Conservation (phyloP, 2,113 vertebrate species). For the Smithornis capensis region DNA sequence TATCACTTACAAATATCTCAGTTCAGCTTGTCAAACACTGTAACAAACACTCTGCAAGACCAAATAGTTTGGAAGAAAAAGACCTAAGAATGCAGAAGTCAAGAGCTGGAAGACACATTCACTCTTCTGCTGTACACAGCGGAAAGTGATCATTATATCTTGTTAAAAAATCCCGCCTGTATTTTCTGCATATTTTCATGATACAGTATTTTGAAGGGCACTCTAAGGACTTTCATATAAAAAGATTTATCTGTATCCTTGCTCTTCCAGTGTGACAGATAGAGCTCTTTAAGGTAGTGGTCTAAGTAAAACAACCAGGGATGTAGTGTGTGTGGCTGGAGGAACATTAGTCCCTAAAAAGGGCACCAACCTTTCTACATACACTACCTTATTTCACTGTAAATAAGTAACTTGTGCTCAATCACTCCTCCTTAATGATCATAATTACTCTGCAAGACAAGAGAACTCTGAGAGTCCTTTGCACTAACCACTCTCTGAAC, state of each 20-base stretch:
- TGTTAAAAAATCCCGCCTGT: not conserved
- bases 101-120: not conserved
- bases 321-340: not conserved
- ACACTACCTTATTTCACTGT: not conserved
- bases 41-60: not conserved
- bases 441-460: conserved; percentile 1
- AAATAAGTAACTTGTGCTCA: not conserved
- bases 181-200: not conserved
- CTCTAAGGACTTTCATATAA: not conserved
- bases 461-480: not conserved
- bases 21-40: not conserved
- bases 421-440: not conserved
- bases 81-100: not conserved
- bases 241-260: not conserved
- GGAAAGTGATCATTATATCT: not conserved
- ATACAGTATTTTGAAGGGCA: not conserved
- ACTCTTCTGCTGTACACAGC: not conserved
- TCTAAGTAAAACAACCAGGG: not conserved
- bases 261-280: not conserved
- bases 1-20: not conserved
- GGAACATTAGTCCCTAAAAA: not conserved
- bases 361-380: not conserved
- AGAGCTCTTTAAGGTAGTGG: not conserved
- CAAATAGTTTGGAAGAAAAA: not conserved
- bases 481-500: conserved; percentile 37